phyloP scores from a whole-genome alignment of 2,797 vertebrate genomes.

The Vipera latastei region DNA sequence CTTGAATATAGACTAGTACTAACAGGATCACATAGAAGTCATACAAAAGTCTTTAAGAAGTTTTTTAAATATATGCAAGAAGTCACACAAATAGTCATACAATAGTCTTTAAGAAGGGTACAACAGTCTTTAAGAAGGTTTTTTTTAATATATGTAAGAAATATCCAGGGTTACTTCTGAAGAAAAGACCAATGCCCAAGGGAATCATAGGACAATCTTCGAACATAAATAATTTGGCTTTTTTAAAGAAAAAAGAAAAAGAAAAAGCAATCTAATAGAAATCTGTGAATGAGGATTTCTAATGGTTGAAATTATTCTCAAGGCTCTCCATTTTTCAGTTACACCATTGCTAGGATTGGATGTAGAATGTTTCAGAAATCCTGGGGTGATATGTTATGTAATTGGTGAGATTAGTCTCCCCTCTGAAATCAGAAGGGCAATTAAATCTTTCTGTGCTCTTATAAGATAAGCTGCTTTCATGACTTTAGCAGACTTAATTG shows the following conservation, averaged over 20 bases:
- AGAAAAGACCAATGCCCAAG: neutral
- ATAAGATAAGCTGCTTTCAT: neutral
- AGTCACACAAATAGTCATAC: too few species aligned
- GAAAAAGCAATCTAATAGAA: neutral
- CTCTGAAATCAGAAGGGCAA: neutral
- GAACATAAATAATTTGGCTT: neutral
- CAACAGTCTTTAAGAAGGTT: neutral
- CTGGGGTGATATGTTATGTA: neutral
- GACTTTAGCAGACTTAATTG: neutral
- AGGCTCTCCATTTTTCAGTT: neutral
- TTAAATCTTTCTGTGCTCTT: neutral
- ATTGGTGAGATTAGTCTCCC: too few species aligned
- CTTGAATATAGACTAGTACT: neutral
- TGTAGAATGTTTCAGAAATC: neutral
- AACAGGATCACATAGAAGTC: neutral
- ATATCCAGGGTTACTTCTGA: too few species aligned
- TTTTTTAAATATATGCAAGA: too few species aligned
- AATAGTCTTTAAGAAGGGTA: neutral
- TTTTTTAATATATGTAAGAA: neutral
- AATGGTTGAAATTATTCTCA: neutral
- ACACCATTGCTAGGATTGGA: neutral
- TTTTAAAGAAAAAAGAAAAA: neutral
- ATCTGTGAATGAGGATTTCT: neutral
- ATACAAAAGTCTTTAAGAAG: too few species aligned
- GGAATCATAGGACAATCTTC: neutral